phyloP scores from a whole-genome alignment of 2,113 vertebrate genomes.

The Amphilophus citrinellus region DNA sequence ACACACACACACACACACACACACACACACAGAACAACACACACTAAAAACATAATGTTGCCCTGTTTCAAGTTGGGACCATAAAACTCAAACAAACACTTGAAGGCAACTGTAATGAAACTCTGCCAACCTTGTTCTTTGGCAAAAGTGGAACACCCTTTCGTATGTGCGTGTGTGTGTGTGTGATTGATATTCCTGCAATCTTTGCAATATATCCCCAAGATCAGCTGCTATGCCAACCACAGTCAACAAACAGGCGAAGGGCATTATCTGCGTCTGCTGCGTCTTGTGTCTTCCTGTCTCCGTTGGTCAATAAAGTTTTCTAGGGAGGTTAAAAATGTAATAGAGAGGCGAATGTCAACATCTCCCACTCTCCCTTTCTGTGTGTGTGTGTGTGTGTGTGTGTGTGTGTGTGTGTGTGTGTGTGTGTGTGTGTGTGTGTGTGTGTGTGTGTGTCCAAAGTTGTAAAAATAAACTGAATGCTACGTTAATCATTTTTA shows the following conservation, averaged over 20 bases:
- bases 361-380: not conserved
- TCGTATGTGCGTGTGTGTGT: not conserved
- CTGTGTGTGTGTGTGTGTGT: too few relatives aligned
- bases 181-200: conserved; percentile 25
- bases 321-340: conserved; percentile 10
- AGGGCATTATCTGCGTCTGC: not conserved
- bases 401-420: not conserved
- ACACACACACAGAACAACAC: conserved; percentile 2
- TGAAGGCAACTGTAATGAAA: not conserved
- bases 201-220: conserved; percentile 21
- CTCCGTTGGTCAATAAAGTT: conserved; percentile 16
- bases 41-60: conserved; percentile 34
- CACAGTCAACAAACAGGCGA: conserved; percentile 51
- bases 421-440: not conserved
- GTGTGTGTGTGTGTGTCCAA: not conserved
- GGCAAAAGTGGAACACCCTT: not conserved
- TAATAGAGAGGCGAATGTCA: not conserved
- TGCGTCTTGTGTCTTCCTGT: not conserved
- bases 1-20: too few relatives aligned
- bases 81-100: conserved; percentile 47
- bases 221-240: conserved; percentile 38
- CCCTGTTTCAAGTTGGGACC: conserved; percentile 30
- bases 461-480: conserved; percentile 46
- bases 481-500: conserved; percentile 39
- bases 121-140: conserved; percentile 48